Percentiles rank a stretch among this genome's conserved stretches.
These are phyloP conservation scores for Diarsia dahlii DNA, from an alignment of 2,888 invertebrate genomes.

Conservation along the genomic window DNA sequence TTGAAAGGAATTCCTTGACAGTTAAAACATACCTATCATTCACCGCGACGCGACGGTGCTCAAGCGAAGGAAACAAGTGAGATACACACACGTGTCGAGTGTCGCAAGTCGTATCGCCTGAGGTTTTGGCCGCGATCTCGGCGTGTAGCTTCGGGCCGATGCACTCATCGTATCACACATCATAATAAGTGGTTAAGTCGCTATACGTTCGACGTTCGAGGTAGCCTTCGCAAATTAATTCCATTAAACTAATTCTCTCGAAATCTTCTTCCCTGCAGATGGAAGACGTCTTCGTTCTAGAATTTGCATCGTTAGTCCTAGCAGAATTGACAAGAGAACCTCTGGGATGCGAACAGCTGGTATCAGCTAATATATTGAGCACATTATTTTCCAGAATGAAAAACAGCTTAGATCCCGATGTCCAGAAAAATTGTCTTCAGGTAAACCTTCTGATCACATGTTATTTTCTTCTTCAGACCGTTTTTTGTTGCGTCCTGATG, in stretches of 20 bases:
- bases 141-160: neutral
- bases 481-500: neutral
- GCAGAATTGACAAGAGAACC: constrained; percentile 88
- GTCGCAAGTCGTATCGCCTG: neutral
- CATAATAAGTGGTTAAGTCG: neutral
- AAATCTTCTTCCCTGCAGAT: constrained; percentile 70
- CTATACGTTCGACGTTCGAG: neutral
- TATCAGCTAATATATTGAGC: constrained; percentile 84
- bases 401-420: constrained; percentile 89
- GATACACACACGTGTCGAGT: neutral
- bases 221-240: neutral
- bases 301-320: constrained; percentile 89
- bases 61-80: neutral
- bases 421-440: constrained; percentile 90
- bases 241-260: neutral
- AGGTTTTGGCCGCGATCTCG: neutral
- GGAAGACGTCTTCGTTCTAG: constrained; percentile 89
- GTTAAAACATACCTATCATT: neutral
- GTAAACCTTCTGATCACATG: constrained; percentile 68
- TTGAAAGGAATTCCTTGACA: neutral
- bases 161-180: no score
- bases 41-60: neutral
- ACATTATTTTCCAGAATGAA: constrained; percentile 87
- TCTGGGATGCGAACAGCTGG: constrained; percentile 85
- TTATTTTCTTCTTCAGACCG: neutral